phyloP scores from a whole-genome alignment of 2,797 vertebrate species.

The Semotilus atromaculatus region DNA sequence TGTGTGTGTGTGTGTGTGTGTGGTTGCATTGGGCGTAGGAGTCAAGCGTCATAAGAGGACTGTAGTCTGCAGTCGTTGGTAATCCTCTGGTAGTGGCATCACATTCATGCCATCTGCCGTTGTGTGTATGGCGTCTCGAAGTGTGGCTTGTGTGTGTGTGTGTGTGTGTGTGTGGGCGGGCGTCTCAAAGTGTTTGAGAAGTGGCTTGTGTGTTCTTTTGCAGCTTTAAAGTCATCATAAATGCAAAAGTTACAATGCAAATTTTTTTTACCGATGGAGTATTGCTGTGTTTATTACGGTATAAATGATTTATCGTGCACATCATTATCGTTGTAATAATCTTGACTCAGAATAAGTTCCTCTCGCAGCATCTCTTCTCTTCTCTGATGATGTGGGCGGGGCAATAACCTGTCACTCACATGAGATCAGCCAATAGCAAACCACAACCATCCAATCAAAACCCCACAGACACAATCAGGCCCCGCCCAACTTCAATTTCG shows the following conservation, averaged over 20 bases:
- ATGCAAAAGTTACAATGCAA: not conserved
- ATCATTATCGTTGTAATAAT: not conserved
- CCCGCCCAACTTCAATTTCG: not conserved
- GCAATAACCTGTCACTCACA: not conserved
- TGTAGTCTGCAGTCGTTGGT: constrained; percentile 12
- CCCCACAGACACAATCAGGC: too few relatives aligned
- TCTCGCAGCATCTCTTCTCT: not conserved
- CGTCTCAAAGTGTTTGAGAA: too few relatives aligned
- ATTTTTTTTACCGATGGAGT: accelerated
- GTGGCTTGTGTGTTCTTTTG: not conserved
- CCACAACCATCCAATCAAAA: not conserved
- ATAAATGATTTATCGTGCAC: not conserved
- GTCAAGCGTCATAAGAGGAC: not conserved
- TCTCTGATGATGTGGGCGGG: not conserved
- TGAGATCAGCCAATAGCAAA: not conserved
- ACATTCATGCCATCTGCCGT: constrained; percentile 48
- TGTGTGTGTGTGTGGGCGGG: not conserved
- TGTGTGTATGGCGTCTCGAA: not conserved
- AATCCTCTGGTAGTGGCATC: constrained; percentile 35
- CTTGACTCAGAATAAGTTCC: not conserved
- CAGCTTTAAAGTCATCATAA: not conserved
- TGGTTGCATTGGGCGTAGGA: too few relatives aligned
- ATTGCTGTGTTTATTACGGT: not conserved
- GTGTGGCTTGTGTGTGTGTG: not conserved
- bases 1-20: not conserved